phyloP scores from a whole-genome alignment of 2,797 vertebrate species.

The Aselliscus stoliczkanus region DNA sequence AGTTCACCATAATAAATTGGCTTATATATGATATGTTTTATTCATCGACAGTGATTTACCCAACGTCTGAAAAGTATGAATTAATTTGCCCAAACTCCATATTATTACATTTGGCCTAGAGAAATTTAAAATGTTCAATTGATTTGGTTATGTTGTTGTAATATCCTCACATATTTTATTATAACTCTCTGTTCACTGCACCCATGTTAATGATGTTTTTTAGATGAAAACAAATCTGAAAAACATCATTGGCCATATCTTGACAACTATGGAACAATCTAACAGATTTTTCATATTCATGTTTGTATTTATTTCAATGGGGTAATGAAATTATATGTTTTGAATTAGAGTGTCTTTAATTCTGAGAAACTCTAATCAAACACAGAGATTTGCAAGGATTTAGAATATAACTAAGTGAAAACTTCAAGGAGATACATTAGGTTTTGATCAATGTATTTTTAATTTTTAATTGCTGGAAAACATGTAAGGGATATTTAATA shows the following conservation, averaged over 20 bases:
- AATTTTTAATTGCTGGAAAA: constrained; percentile 24
- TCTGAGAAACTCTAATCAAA: constrained; percentile 27
- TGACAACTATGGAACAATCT: not conserved
- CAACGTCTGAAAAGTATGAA: constrained; percentile 2
- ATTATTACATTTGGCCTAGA: not conserved
- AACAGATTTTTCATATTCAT: not conserved
- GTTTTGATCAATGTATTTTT: not conserved
- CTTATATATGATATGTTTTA: not conserved
- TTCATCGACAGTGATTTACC: not conserved
- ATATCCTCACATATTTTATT: not conserved
- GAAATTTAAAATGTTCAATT: not conserved
- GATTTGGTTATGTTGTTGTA: not conserved
- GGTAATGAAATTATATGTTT: not conserved
- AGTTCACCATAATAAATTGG: not conserved
- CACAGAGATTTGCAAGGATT: not conserved
- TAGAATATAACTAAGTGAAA: not conserved
- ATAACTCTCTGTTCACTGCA: not conserved
- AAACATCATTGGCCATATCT: not conserved
- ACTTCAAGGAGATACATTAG: not conserved
- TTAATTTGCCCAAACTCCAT: not conserved
- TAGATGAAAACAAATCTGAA: not conserved
- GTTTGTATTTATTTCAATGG: not conserved
- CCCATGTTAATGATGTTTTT: not conserved
- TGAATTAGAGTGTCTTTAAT: not conserved
- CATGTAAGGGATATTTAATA: not conserved